Evolutionary conservation across 2,888 invertebrate species (phyloP).

Genomic region (Hesperia comma): DNA sequence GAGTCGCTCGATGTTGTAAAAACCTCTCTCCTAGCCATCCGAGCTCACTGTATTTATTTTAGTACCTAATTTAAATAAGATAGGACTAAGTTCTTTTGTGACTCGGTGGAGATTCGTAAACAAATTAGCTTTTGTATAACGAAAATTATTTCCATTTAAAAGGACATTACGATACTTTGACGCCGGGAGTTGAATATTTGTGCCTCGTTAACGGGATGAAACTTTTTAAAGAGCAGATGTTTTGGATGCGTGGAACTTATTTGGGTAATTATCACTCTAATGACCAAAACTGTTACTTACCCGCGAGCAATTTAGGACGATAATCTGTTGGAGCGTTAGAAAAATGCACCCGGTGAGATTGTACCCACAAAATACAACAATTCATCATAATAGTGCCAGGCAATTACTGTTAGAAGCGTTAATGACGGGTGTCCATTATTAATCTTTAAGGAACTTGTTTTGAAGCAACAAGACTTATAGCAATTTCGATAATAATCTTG

Average conservation of each 20-base stretch:
- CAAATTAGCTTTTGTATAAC: conserved; percentile 69
- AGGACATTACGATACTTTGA: conserved; percentile 37
- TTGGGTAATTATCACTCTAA: conserved; percentile 51
- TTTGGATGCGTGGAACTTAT: conserved; percentile 52
- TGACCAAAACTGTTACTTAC: conserved; percentile 53
- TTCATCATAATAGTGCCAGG: conserved; percentile 68
- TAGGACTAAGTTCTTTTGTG: conserved; percentile 75
- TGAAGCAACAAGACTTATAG: conserved; percentile 73
- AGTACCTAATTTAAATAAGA: conserved; percentile 81
- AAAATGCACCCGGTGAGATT: conserved; percentile 65
- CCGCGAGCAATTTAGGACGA: conserved; percentile 57
- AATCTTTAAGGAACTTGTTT: conserved; percentile 78
- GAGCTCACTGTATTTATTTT: conserved; percentile 74
- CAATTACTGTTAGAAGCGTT: conserved; percentile 78
- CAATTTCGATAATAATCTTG: conserved; percentile 81
- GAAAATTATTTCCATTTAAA: conserved; percentile 29
- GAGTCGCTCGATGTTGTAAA: conserved; percentile 65
- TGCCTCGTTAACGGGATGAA: conserved; percentile 42
- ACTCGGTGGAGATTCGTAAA: conserved; percentile 71
- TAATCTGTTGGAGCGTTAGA: conserved; percentile 70
- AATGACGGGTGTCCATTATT: conserved; percentile 79
- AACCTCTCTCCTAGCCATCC: conserved; percentile 63
- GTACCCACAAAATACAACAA: conserved; percentile 75
- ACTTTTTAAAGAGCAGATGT: conserved; percentile 44
- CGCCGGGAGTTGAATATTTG: conserved; percentile 28